These are phyloP conservation scores for Selenia dentaria DNA, from an alignment of 2,888 invertebrate species.

Conservation along the genomic window DNA sequence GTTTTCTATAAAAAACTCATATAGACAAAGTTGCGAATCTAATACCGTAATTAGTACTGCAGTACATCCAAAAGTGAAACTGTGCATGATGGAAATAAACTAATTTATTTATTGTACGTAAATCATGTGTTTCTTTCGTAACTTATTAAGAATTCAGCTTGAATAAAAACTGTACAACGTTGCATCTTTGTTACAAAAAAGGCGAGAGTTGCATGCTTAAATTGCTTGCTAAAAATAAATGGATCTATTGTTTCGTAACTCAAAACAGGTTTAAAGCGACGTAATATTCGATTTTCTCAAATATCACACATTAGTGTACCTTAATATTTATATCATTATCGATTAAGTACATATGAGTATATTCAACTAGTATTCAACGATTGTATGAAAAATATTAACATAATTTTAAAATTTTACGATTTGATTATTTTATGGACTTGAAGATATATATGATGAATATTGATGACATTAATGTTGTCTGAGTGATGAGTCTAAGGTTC, in stretches of 20 bases:
- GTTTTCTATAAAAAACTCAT: no score
- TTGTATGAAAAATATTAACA: not conserved
- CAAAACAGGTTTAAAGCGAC: conserved; percentile 1
- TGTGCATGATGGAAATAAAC: no score
- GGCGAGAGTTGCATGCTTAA: conserved; percentile 47
- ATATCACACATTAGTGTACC: conserved; percentile 29
- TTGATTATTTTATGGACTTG: conserved; percentile 5
- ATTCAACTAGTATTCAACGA: not conserved
- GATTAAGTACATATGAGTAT: not conserved
- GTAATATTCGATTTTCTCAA: conserved; percentile 53
- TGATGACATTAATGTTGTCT: conserved; percentile 11
- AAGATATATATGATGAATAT: no score
- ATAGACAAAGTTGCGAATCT: no score
- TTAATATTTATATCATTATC: not conserved
- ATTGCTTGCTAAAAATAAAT: conserved; percentile 40
- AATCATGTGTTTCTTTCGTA: no score
- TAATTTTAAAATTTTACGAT: conserved; percentile 8
- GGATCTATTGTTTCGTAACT: conserved; percentile 39
- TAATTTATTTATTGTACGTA: no score
- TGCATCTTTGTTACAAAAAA: no score
- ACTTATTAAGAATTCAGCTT: no score
- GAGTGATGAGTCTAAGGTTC: conserved; percentile 14
- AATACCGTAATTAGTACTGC: no score
- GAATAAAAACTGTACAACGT: no score
- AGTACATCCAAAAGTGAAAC: no score